A percentile compares a stretch with the other conserved stretches of the same genome.
Conservation (phyloP, 2,888 invertebrate species). For the Clistopyga incitator region DNA sequence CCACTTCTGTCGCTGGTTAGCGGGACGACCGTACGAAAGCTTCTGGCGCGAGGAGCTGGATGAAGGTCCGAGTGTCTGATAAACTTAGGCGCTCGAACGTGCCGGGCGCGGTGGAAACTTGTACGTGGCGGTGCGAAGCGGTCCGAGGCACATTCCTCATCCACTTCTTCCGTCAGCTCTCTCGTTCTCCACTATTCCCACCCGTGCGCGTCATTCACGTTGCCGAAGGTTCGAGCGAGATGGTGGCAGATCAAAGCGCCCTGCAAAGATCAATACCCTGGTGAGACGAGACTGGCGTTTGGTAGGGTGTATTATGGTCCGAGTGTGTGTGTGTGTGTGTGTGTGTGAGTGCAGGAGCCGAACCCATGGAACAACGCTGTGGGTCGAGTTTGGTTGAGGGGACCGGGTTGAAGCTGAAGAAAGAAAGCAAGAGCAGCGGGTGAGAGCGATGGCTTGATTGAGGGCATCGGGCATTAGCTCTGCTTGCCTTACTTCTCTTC, state of each 20-base stretch:
- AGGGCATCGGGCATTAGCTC: conserved; percentile 80
- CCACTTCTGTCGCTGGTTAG: conserved; percentile 74
- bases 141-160: conserved; percentile 66
- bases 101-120: conserved; percentile 65
- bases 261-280: conserved; percentile 83
- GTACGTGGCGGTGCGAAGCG: conserved; percentile 29
- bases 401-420: conserved; percentile 40
- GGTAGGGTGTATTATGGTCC: conserved; percentile 49
- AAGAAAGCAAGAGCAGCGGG: conserved; percentile 67
- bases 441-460: conserved; percentile 80
- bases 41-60: conserved; percentile 24
- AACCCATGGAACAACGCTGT: conserved; percentile 48
- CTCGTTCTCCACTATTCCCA: conserved; percentile 42
- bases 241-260: conserved; percentile 82
- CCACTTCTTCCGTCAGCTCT: conserved; percentile 63
- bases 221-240: conserved; percentile 60
- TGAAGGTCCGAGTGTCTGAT: conserved; percentile 75
- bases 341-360: conserved; percentile 37
- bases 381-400: conserved; percentile 45
- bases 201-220: conserved; percentile 43
- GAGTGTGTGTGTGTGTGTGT: conserved; percentile 37
- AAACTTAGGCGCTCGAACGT: conserved; percentile 79
- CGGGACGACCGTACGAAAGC: conserved; percentile 12
- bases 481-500: conserved; percentile 74
- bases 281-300: conserved; percentile 70